A percentile compares a stretch with the other conserved stretches of the same genome.
Evolutionary conservation across 2,888 invertebrate species (phyloP).

Genomic region (Meghimatium bilineatum): DNA sequence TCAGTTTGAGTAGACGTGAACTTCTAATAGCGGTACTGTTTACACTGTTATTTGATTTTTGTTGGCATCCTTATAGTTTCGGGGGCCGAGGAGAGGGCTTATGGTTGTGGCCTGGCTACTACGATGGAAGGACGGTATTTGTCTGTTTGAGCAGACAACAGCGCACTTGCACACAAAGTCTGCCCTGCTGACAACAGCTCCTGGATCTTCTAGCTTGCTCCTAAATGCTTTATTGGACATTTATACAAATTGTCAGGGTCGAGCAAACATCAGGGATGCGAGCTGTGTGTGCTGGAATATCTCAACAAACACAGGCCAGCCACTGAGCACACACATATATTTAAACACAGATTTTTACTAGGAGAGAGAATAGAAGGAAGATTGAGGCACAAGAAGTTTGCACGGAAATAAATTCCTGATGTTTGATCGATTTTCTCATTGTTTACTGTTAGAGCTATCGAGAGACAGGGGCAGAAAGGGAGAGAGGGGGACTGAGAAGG

Average conservation of each 20-base stretch:
- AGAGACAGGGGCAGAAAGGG: too few species aligned
- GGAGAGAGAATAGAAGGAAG: neutral
- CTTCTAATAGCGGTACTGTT: too few species aligned
- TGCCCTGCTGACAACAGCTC: neutral
- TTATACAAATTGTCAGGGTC: conserved; percentile 24
- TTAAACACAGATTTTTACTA: neutral
- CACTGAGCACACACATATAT: neutral
- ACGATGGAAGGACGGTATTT: neutral
- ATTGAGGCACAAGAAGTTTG: neutral
- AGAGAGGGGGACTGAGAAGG: too few species aligned
- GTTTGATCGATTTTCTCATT: neutral
- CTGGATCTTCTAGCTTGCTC: neutral
- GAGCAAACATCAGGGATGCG: neutral
- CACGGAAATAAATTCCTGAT: neutral
- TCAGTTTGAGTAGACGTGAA: too few species aligned
- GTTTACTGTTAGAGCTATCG: too few species aligned
- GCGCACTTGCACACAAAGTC: neutral
- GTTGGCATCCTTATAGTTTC: too few species aligned
- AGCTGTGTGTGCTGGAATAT: conserved; percentile 3
- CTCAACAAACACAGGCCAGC: neutral
- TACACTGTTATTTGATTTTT: too few species aligned
- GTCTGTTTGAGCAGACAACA: neutral
- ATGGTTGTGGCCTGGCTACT: neutral
- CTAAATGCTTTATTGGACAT: neutral
- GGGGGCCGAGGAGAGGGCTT: too few species aligned